Evolutionary conservation across 2,888 invertebrate genomes (phyloP).

Genomic region (Bellardia bayeri): DNA sequence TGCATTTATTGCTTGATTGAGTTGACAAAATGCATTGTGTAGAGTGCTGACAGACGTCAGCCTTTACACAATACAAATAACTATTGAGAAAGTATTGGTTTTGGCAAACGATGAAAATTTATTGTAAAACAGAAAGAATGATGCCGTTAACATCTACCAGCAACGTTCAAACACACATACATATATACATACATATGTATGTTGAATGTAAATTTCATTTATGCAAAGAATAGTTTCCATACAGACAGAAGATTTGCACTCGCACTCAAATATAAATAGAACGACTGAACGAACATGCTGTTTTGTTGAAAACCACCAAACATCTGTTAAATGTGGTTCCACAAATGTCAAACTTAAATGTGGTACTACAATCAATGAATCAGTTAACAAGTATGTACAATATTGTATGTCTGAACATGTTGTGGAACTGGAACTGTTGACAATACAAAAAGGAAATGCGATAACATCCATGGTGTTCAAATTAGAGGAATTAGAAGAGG

Average conservation of each 20-base stretch:
- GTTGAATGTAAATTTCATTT: slow-evolving; percentile 13
- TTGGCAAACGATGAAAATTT: slow-evolving; percentile 56
- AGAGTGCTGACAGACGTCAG: slow-evolving; percentile 69
- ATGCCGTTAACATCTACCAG: background rate
- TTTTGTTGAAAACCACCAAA: slow-evolving; percentile 62
- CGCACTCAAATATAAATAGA: background rate
- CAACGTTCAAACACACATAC: background rate
- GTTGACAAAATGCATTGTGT: slow-evolving; percentile 73
- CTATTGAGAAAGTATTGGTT: slow-evolving; percentile 65
- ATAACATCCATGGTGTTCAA: too few species aligned
- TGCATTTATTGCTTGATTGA: slow-evolving; percentile 70
- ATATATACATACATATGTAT: background rate
- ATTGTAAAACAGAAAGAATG: slow-evolving; percentile 34
- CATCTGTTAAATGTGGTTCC: slow-evolving; percentile 71
- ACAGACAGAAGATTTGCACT: slow-evolving; percentile 5
- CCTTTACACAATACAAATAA: slow-evolving; percentile 67
- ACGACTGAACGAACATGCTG: slow-evolving; percentile 2
- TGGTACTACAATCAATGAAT: slow-evolving; percentile 66
- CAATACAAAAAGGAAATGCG: too few species aligned
- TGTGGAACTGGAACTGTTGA: background rate
- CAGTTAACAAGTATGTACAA: slow-evolving; percentile 31
- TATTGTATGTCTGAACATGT: background rate
- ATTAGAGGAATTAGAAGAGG: too few species aligned
- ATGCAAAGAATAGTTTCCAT: slow-evolving; percentile 59
- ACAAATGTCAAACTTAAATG: slow-evolving; percentile 71